phyloP scores from a whole-genome alignment of 2,113 vertebrate species.

The Psittacula cyanocephala region DNA sequence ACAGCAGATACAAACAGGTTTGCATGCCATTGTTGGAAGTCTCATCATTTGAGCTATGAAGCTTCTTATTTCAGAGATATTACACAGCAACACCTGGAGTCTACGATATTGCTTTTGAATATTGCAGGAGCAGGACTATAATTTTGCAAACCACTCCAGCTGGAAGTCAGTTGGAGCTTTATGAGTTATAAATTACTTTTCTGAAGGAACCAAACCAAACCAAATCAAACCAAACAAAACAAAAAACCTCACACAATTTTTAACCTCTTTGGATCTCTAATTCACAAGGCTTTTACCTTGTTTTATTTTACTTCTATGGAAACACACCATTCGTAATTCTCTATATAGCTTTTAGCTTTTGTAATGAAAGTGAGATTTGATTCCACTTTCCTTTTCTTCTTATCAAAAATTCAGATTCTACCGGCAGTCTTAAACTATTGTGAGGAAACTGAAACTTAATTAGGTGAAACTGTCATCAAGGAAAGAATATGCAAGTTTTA shows the following conservation, averaged over 20 bases:
- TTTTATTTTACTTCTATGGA: neutral
- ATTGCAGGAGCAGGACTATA: neutral
- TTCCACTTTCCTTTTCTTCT: neutral
- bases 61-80: neutral
- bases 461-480: neutral
- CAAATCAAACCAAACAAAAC: neutral
- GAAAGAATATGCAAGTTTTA: neutral
- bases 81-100: neutral
- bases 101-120: neutral
- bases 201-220: neutral
- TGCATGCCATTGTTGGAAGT: neutral
- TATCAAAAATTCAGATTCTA: neutral
- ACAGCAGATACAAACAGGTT: neutral
- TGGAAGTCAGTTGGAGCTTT: neutral
- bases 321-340: neutral
- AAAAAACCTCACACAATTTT: neutral
- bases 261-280: neutral
- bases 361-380: neutral
- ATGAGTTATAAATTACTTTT: neutral
- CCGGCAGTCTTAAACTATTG: neutral
- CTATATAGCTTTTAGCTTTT: neutral
- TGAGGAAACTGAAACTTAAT: neutral
- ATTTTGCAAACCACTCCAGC: neutral
- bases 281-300: neutral
- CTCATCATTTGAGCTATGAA: neutral